Conservation (phyloP, 2,113 vertebrate species). For the Hippocampus barbouri region DNA sequence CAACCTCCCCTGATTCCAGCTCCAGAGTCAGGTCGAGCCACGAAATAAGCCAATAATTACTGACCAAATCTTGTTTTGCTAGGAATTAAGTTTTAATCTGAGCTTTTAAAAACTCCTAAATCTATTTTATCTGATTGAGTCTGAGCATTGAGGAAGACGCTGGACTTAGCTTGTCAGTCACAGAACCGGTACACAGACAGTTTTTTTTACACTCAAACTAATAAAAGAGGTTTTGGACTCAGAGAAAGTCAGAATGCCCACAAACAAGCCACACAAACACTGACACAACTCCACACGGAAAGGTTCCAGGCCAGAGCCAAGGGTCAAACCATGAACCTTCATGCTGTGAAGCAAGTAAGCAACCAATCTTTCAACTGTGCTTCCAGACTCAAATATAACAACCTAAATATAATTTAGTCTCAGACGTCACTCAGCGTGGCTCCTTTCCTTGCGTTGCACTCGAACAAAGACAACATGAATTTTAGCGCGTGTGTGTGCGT, state of each 20-base stretch:
- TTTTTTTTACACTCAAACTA: background rate
- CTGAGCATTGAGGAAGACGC: too few species aligned
- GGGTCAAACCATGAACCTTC: background rate
- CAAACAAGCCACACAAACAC: background rate
- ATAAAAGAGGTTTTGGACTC: background rate
- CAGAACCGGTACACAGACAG: background rate
- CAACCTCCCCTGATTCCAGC: background rate
- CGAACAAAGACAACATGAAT: background rate
- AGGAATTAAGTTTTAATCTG: background rate
- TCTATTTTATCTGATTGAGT: too few species aligned
- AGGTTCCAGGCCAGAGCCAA: background rate
- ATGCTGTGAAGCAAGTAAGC: background rate
- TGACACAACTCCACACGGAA: background rate
- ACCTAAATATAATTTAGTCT: background rate
- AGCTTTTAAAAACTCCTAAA: too few species aligned
- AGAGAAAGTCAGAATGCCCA: background rate
- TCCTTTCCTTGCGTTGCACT: background rate
- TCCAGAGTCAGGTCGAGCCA: background rate
- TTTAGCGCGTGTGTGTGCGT: background rate
- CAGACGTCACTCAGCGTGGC: constrained; percentile 10
- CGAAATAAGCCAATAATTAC: background rate
- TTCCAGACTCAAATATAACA: background rate
- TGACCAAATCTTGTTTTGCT: background rate
- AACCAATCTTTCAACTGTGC: background rate
- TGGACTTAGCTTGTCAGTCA: background rate